phyloP scores from a whole-genome alignment of 2,797 vertebrate species.

The Orestias chungarensis region DNA sequence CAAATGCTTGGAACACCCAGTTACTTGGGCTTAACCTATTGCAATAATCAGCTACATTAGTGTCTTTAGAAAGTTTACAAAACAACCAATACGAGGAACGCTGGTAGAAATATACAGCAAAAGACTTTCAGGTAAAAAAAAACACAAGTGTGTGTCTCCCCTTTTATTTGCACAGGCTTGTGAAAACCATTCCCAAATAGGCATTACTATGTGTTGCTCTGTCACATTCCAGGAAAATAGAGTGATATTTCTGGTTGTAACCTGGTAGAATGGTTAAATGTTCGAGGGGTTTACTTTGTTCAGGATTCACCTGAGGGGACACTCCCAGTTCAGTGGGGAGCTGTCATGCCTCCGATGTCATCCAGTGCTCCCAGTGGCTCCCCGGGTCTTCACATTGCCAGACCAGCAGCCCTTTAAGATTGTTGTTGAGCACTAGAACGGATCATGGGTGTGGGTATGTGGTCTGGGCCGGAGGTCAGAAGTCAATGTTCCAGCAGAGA shows the following conservation, averaged over 20 bases:
- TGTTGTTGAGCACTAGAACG: slow-evolving; percentile 5
- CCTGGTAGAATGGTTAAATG: neutral
- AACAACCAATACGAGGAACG: too few relatives aligned
- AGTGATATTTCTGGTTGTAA: neutral
- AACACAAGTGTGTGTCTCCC: neutral
- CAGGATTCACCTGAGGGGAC: slow-evolving; percentile 49
- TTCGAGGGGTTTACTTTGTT: neutral
- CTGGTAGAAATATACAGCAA: neutral
- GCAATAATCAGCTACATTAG: too few relatives aligned
- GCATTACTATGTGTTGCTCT: neutral
- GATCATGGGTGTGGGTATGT: slow-evolving; percentile 48
- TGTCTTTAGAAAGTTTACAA: too few relatives aligned
- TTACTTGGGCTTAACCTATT: too few relatives aligned
- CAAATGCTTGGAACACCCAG: too few relatives aligned
- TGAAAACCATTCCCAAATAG: neutral
- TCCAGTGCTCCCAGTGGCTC: slow-evolving; percentile 25
- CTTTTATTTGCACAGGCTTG: neutral
- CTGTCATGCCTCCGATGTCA: slow-evolving; percentile 37
- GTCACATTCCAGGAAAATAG: neutral
- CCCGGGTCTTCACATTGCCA: slow-evolving; percentile 19
- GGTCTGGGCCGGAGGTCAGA: slow-evolving; percentile 45
- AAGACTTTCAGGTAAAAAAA: neutral
- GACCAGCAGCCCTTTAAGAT: slow-evolving; percentile 43
- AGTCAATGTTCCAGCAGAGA: slow-evolving; percentile 48
- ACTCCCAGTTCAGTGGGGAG: slow-evolving; percentile 2